Percentiles rank a stretch among this genome's conserved stretches.
These are phyloP conservation scores for Apteryx mantelli DNA, from an alignment of 2,113 vertebrate species.

Conservation along the genomic window DNA sequence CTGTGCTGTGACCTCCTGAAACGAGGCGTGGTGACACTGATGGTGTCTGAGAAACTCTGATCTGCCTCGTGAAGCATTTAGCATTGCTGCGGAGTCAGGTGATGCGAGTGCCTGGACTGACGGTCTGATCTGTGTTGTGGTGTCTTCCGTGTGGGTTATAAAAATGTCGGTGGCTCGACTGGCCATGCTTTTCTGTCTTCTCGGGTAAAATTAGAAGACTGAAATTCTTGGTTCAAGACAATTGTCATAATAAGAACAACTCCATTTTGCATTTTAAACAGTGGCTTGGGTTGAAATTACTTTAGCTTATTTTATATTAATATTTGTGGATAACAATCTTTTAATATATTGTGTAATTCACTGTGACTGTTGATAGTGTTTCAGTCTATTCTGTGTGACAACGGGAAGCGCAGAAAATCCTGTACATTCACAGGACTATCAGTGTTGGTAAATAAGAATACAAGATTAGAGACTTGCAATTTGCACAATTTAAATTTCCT, in stretches of 20 bases:
- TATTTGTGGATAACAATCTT: neutral
- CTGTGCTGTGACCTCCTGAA: neutral
- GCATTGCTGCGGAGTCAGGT: no score
- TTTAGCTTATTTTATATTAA: neutral
- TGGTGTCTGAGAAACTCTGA: neutral
- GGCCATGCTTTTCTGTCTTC: neutral
- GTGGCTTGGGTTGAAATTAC: neutral
- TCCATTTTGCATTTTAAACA: neutral
- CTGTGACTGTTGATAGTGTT: neutral
- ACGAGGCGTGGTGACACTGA: neutral
- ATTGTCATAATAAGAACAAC: neutral
- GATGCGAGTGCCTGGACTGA: neutral
- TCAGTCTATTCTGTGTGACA: neutral
- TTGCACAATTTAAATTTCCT: neutral
- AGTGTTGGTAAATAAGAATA: neutral
- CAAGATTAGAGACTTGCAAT: neutral
- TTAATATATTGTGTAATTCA: neutral
- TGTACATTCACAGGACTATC: neutral
- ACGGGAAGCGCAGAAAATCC: neutral
- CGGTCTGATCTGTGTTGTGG: neutral
- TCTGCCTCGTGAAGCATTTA: neutral
- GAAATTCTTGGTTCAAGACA: neutral
- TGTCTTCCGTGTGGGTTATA: neutral
- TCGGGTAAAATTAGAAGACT: neutral
- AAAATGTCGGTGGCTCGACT: fast-evolving